A percentile compares a stretch with the other conserved stretches of the same genome.
Conservation (phyloP, 2,888 invertebrate genomes). For the Eudemis profundana region DNA sequence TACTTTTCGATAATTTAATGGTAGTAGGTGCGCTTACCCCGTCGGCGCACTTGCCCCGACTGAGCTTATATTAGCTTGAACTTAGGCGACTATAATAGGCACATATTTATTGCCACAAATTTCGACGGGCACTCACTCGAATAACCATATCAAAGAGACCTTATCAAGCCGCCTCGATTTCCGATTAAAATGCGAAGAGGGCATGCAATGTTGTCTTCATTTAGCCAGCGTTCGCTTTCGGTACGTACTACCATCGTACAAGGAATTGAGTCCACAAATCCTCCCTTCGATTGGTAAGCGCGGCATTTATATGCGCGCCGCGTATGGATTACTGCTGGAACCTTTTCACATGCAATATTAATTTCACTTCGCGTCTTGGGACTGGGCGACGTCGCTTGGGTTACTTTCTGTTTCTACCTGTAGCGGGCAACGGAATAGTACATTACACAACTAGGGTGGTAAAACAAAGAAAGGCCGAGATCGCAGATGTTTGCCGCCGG, state of each 20-base stretch:
- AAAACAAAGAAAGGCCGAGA: too few relatives aligned
- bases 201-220: constrained; percentile 2
- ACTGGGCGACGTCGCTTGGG: neutral
- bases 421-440: too few relatives aligned
- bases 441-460: too few relatives aligned
- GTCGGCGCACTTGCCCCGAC: too few relatives aligned
- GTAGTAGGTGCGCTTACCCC: too few relatives aligned
- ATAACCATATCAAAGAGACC: neutral
- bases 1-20: too few relatives aligned
- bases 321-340: constrained; percentile 21
- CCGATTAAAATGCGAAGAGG: constrained; percentile 5
- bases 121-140: too few relatives aligned
- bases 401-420: constrained; percentile 33
- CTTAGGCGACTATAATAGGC: too few relatives aligned
- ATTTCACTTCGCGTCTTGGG: constrained; percentile 18
- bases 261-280: constrained; percentile 28
- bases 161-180: neutral
- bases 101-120: too few relatives aligned
- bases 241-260: constrained; percentile 10
- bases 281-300: constrained; percentile 25
- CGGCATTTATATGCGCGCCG: constrained; percentile 29
- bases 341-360: constrained; percentile 42
- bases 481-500: too few relatives aligned
- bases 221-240: neutral
- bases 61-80: too few relatives aligned